phyloP scores from a whole-genome alignment of 2,888 invertebrate species.

The Acanthosepion pharaonis region DNA sequence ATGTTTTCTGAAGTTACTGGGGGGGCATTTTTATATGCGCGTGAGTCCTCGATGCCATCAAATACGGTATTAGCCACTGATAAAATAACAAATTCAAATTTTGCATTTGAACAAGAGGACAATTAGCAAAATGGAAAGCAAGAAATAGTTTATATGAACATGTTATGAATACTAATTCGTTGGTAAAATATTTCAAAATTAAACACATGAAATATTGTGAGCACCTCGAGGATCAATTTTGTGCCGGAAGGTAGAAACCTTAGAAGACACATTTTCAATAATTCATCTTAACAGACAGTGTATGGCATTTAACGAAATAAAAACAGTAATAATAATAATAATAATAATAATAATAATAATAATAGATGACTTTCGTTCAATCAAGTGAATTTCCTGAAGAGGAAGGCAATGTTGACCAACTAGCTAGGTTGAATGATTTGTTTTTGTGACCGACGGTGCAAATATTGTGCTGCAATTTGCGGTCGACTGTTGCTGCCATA shows the following conservation, averaged over 20 bases:
- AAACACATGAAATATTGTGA: background rate
- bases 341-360: background rate
- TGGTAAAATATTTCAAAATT: background rate
- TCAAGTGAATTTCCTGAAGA: background rate
- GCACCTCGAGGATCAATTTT: background rate
- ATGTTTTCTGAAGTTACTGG: no score
- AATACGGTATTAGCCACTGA: background rate
- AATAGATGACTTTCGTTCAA: background rate
- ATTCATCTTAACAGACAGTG: background rate
- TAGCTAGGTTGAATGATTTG: background rate
- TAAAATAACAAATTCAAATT: background rate
- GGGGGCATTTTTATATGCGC: no score
- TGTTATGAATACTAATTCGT: background rate
- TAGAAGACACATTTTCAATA: background rate
- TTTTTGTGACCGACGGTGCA: background rate
- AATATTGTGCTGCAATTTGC: background rate
- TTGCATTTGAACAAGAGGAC: background rate
- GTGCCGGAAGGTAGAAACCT: background rate
- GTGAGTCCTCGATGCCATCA: no score
- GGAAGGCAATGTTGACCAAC: background rate
- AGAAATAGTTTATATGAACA: background rate
- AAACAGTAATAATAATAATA: background rate
- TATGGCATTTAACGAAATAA: slow-evolving; percentile 9
- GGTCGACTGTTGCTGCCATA: background rate
- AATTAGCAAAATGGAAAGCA: background rate